Percentiles rank a stretch among this genome's conserved stretches.
These are phyloP conservation scores for Rapana venosa DNA, from an alignment of 2,888 invertebrate species.

Conservation along the genomic window DNA sequence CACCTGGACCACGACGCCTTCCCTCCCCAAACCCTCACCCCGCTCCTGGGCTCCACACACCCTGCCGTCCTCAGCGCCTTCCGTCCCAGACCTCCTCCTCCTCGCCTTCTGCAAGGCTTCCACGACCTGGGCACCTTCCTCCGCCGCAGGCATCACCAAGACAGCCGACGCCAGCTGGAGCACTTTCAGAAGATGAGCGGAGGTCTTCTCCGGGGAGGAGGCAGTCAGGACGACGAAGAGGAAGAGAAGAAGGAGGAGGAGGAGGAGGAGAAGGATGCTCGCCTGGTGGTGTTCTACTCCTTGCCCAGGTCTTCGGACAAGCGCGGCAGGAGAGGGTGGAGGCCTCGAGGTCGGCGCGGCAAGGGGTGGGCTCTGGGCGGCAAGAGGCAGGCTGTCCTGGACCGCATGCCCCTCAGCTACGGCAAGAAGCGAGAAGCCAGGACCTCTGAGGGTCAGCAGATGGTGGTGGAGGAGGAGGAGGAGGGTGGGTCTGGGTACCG, in stretches of 20 bases:
- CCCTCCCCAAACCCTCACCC: no score
- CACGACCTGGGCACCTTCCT: not conserved
- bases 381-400: not conserved
- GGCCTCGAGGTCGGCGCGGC: not conserved
- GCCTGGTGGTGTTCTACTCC: not conserved
- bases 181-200: not conserved
- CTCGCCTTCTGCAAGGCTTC: no score
- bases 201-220: not conserved
- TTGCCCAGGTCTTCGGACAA: not conserved
- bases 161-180: not conserved
- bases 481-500: no score
- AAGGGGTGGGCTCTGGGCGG: not conserved
- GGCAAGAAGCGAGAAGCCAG: not conserved
- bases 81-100: not conserved
- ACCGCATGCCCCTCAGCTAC: constrained; percentile 2
- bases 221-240: not conserved
- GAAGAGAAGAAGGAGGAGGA: not conserved
- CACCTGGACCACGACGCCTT: not conserved
- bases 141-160: not conserved
- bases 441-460: no score
- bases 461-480: not conserved
- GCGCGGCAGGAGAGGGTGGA: not conserved
- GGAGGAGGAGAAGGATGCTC: not conserved
- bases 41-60: not conserved
- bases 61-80: not conserved